A percentile compares a stretch with the other conserved stretches of the same genome.
phyloP scores from a whole-genome alignment of 2,113 vertebrate genomes.

The Vulpes vulpes region DNA sequence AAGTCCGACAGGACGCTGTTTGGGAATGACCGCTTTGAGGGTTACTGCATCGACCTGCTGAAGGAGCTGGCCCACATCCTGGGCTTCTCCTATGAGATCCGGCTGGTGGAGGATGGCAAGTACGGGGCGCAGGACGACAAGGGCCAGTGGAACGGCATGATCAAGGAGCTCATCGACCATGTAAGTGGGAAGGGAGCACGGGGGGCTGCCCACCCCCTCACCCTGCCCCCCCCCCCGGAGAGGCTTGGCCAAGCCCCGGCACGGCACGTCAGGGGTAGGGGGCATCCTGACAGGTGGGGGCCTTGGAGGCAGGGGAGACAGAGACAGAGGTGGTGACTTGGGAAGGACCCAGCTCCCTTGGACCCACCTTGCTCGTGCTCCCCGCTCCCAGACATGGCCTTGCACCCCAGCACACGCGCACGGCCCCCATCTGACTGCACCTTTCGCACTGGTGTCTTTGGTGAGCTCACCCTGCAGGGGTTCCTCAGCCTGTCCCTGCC shows the following conservation, averaged over 20 bases:
- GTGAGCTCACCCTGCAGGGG: background rate
- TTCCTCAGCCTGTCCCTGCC: background rate
- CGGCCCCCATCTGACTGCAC: background rate
- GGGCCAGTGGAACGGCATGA: constrained; percentile 99
- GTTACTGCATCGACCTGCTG: constrained; percentile 98
- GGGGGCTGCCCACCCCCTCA: background rate
- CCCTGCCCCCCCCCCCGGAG: background rate
- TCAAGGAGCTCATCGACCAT: constrained; percentile 98
- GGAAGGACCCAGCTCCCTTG: background rate
- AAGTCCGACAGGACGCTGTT: constrained; percentile 97
- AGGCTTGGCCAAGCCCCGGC: background rate
- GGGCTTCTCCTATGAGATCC: constrained; percentile 98
- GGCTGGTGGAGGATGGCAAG: constrained; percentile 96
- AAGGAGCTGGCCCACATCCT: constrained; percentile 96
- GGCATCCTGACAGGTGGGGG: background rate
- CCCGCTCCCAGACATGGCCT: background rate
- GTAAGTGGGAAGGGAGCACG: constrained; percentile 87
- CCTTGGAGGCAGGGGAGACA: background rate
- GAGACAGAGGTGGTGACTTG: background rate
- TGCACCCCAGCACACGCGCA: accelerated
- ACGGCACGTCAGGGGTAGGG: too few relatives aligned
- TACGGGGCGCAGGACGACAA: constrained; percentile 99
- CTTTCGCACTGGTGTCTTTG: background rate
- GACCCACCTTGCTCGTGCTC: background rate
- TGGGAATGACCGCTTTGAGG: constrained; percentile 98